These are phyloP conservation scores for Drosophila helvetica DNA, from an alignment of 2,888 invertebrate species.

Conservation along the genomic window DNA sequence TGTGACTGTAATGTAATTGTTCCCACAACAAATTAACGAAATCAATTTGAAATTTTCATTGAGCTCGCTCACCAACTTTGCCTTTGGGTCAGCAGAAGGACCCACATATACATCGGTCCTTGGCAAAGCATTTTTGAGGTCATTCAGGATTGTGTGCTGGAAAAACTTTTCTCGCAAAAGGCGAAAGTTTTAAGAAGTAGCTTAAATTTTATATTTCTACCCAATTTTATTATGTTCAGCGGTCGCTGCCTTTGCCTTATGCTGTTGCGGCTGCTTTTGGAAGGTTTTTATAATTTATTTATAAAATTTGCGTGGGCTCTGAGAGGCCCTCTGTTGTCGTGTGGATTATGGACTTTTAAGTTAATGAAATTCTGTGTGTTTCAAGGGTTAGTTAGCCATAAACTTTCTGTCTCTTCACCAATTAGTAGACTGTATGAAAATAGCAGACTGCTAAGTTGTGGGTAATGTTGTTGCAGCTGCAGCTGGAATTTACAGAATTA, in stretches of 20 bases:
- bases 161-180: conserved; percentile 47
- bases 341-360: conserved; percentile 20
- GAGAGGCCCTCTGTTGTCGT: neutral
- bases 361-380: conserved; percentile 44
- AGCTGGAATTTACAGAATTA: too few relatives aligned
- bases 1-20: conserved; percentile 27
- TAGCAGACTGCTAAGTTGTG: neutral
- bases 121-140: conserved; percentile 37
- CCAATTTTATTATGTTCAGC: conserved; percentile 4
- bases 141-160: conserved; percentile 28
- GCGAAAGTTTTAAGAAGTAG: conserved; percentile 56
- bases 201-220: conserved; percentile 49
- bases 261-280: conserved; percentile 15
- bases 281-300: conserved; percentile 49
- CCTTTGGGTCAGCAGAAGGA: neutral
- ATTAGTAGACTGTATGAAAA: conserved; percentile 19
- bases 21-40: conserved; percentile 40
- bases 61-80: neutral
- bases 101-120: neutral
- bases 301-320: conserved; percentile 29
- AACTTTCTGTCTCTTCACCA: conserved; percentile 36
- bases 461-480: too few relatives aligned
- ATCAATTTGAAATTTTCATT: conserved; percentile 42
- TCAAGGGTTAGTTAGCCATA: conserved; percentile 31
- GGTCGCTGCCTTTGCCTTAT: conserved; percentile 2